These are phyloP conservation scores for Drosophila nr. perissopoda DNA, from an alignment of 2,888 invertebrate species.

Conservation along the genomic window DNA sequence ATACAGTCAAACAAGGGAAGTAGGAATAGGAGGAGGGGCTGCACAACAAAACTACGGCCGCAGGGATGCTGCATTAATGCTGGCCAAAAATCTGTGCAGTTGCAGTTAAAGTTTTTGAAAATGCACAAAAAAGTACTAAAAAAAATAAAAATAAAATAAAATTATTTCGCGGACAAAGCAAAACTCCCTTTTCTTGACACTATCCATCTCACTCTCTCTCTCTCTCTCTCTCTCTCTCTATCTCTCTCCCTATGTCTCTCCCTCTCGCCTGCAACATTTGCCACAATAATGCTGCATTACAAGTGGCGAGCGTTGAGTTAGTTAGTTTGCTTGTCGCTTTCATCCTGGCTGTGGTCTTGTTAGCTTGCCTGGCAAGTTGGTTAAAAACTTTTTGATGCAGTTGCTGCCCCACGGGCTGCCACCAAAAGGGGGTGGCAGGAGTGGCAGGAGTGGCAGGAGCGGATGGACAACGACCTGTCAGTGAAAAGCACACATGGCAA, in stretches of 20 bases:
- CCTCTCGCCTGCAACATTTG: constrained; percentile 17
- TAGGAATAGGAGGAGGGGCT: not conserved
- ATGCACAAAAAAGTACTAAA: constrained; percentile 22
- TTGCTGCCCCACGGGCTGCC: constrained; percentile 41
- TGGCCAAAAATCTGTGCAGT: constrained; percentile 73
- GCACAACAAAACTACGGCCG: constrained; percentile 24
- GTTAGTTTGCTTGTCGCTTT: constrained; percentile 61
- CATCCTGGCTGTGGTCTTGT: constrained; percentile 58
- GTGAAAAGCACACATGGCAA: constrained; percentile 38
- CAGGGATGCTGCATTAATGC: constrained; percentile 65
- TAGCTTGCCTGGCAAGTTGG: constrained; percentile 75
- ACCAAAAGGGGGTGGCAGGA: too few species aligned
- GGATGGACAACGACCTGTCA: constrained; percentile 69
- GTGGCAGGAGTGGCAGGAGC: constrained; percentile 4
- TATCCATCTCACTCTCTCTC: not conserved
- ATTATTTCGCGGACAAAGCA: constrained; percentile 74
- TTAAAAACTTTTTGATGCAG: constrained; percentile 77
- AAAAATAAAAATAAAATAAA: constrained; percentile 36
- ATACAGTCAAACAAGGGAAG: constrained; percentile 23
- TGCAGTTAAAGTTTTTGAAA: constrained; percentile 61
- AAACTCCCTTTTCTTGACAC: constrained; percentile 32
- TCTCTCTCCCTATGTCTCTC: not conserved
- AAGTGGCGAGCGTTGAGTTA: constrained; percentile 75
- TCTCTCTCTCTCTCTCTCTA: not conserved
- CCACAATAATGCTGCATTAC: constrained; percentile 72